Base-by-base conservation (phyloP, 2,888 invertebrate species). In the Drosophila leonis region DNA sequence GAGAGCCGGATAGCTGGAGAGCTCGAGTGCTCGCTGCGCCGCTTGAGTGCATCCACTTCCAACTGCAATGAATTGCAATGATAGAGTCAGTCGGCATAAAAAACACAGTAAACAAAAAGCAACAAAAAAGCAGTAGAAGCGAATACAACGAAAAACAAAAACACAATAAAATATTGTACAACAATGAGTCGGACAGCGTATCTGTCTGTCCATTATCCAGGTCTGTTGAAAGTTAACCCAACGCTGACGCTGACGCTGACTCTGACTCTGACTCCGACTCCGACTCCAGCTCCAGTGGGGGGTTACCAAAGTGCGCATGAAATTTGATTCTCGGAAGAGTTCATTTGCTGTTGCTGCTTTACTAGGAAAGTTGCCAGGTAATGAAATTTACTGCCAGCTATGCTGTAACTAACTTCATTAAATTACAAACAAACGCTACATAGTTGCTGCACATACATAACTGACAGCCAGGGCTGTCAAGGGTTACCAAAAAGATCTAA, bases 301-400 rank as follows among this genome's bases (percentile, higher is more conserved):
- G 75, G 78, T 78, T 76, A 80, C 49, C 83, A 76, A 72, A 84
- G 72, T 72, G 79, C 82, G 75, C 83, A 83, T 83, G 88, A 86
- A 88, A 86, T 86, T 83, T 88, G 86, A 88, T 86, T 86, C 88
- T 88, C 70, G 86, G 88, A 85, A 86, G 83, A 88, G 83, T 82
- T 86, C 75, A 81, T 86, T 87, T 86, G 75, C 75, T 65, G 83
- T 60, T 33, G 49, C 48, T 49, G 31, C 49, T 49, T 72, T 69
- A 72, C 70, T 71, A 60, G 66, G 72, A 80, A 80, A 78, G 75
- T 74, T 82, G 79, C 75, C 72, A 72, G 72, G 78, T 75, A 78
- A 72, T 78, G 80, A 77, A 85, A 80, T 69, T 78, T 80, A 80
- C 78, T 72, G 69, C 72, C 65, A 64, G 63, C 66, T 60, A 63